Conservation (phyloP, 2,113 vertebrate genomes). For the Lamprotornis superbus region DNA sequence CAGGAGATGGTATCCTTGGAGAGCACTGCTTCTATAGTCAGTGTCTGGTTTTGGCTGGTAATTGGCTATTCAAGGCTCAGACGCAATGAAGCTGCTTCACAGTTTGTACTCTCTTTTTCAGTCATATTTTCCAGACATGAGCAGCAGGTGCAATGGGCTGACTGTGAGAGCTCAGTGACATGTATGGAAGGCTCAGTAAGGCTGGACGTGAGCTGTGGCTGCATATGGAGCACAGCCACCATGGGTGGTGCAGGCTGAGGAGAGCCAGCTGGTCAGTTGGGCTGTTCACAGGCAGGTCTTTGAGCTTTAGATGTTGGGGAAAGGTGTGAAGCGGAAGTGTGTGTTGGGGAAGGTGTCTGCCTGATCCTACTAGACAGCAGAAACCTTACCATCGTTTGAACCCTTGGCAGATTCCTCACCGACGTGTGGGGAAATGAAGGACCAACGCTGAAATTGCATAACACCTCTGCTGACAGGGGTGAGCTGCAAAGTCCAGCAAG, state of each 20-base stretch:
- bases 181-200: background rate
- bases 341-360: background rate
- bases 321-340: background rate
- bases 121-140: background rate
- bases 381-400: background rate
- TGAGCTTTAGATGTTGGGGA: background rate
- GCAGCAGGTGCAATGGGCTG: background rate
- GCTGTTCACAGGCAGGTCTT: background rate
- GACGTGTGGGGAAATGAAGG: background rate
- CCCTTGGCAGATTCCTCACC: background rate
- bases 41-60: background rate
- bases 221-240: rapidly evolving
- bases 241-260: background rate
- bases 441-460: background rate
- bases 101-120: background rate
- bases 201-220: background rate
- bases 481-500: background rate
- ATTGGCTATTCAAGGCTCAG: background rate
- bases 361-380: background rate
- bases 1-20: rapidly evolving
- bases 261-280: background rate
- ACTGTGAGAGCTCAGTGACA: background rate
- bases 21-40: background rate
- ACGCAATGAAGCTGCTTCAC: background rate
- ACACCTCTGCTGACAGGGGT: background rate